Base-by-base conservation (phyloP, 1,140 invertebrate species). In the Sipha flava region DNA sequence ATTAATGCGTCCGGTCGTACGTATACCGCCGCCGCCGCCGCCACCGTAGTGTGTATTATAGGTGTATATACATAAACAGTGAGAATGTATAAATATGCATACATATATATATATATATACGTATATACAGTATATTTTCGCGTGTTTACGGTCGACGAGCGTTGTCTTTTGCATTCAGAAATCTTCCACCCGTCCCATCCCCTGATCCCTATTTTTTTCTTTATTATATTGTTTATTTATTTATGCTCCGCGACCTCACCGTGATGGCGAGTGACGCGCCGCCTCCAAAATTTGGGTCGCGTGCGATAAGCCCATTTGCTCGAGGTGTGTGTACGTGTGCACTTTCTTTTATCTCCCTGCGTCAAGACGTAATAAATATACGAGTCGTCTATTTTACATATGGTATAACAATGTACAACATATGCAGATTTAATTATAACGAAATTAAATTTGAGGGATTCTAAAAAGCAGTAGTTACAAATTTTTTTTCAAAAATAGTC, bases 1-100 rank as follows among this genome's bases (percentile, higher is more conserved):
- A 77, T 77, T 77, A 77, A 77, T 59, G 73, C 73, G 73, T 77
- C 73, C 73, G 73, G 52, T 77, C 73, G 73, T 77, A 77, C 73
- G 73, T 66, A 66, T 37, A 40, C 62, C 31, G 31, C 47, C 68
- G 45, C 45, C 45, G 16, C 68, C 70, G 10, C 62, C 62, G 23
- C 66, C 14, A 21, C 26, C 66, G 21, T 59, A 59, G 29, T 31
- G 10, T 59, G 16, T 59, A 59, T 59, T 26, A 2, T 54, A n/a
- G n/a, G 23, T 54, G 3, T 26, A 26, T 59, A 18, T 59, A 29
- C 29, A 26, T 16, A 26, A 59, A 29, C n/a, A n/a, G n/a, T n/a
- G 0, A 29, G 5, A 18, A 0, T 59, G 12, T 59, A 2, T 31
- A 31, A 16, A 31, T 26, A 5, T 7, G n/a, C 0, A 1, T 66